Conservation (phyloP, 1,140 invertebrate species). For the Lethocerus indicus region DNA sequence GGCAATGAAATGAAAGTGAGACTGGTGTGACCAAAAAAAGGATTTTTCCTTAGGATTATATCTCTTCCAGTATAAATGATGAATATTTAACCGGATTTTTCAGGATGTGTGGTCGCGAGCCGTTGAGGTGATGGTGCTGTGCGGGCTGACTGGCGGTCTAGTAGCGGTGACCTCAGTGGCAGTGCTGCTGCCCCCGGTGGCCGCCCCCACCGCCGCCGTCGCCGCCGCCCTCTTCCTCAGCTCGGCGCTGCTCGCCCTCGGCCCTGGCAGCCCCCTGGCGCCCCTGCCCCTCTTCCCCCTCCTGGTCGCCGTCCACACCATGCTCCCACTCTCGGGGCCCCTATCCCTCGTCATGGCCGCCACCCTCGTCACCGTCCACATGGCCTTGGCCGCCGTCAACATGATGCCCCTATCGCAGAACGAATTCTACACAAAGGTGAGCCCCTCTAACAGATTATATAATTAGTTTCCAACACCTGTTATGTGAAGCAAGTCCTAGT, state of each 20-base stretch:
- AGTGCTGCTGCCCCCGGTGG: neutral
- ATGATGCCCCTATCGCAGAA: neutral
- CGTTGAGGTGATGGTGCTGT: neutral
- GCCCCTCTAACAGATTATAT: neutral
- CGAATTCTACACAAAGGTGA: neutral
- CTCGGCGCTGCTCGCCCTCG: neutral
- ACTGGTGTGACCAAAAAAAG: neutral
- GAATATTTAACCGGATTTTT: neutral
- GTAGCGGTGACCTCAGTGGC: neutral
- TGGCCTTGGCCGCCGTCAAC: neutral
- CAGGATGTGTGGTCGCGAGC: neutral
- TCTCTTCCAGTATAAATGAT: neutral
- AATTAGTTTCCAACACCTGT: neutral
- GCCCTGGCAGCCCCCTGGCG: neutral
- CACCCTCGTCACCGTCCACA: neutral
- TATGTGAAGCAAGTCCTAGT: neutral
- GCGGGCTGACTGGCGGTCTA: neutral
- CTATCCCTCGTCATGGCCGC: neutral
- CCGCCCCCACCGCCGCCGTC: neutral
- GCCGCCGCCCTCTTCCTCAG: neutral
- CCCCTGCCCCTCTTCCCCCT: conserved; percentile 1
- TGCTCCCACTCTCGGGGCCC: neutral
- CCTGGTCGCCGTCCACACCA: neutral
- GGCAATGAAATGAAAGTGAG: neutral
- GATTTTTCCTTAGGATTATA: neutral